A percentile compares a stretch with the other conserved stretches of the same genome.
These are phyloP conservation scores for Pegoplata infirma DNA, from an alignment of 2,888 invertebrate genomes.

Conservation along the genomic window DNA sequence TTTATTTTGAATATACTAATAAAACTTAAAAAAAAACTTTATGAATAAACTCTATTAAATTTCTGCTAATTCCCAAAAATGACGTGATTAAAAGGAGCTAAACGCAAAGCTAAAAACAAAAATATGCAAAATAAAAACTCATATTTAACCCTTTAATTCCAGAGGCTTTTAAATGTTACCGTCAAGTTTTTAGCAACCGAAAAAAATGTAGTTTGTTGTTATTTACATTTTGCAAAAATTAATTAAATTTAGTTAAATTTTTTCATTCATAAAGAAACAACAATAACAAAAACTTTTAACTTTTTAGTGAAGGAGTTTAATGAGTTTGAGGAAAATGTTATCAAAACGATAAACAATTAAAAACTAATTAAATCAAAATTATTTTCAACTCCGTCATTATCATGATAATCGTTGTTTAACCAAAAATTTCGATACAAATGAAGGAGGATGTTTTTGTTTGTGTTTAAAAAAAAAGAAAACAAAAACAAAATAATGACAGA, in stretches of 20 bases:
- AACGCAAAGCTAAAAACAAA: background rate
- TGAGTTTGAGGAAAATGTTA: conserved; percentile 37
- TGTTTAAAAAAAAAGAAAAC: conserved; percentile 21
- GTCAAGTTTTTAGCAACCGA: background rate
- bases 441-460: conserved; percentile 19
- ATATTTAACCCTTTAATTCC: background rate
- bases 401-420: conserved; percentile 41
- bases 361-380: conserved; percentile 49
- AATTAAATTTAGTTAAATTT: no score
- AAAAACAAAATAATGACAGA: conserved; percentile 22
- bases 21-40: no score
- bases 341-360: conserved; percentile 47
- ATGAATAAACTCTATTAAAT: no score
- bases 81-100: conserved; percentile 30
- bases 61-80: conserved; percentile 33
- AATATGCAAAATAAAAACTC: conserved; percentile 3
- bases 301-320: conserved; percentile 18
- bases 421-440: conserved; percentile 33
- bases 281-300: background rate
- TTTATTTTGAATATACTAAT: no score
- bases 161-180: no score
- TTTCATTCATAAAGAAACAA: background rate
- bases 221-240: background rate
- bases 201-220: background rate
- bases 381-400: conserved; percentile 32